phyloP scores from a whole-genome alignment of 2,888 invertebrate genomes.

The Frankliniella intonsa region DNA sequence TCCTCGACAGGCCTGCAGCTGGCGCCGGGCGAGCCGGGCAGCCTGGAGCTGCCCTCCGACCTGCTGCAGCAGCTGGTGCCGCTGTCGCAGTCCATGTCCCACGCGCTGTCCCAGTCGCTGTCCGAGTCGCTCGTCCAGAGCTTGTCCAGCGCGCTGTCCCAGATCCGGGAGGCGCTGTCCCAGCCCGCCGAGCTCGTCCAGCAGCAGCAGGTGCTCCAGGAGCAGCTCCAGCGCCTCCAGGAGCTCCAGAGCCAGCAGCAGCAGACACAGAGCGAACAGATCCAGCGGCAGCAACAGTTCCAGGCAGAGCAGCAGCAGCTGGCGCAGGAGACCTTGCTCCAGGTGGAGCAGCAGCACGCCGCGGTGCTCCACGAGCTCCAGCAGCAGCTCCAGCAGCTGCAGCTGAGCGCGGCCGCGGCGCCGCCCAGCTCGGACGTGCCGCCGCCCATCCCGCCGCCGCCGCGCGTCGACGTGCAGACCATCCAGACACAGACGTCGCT shows the following conservation, averaged over 20 bases:
- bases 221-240: constrained; percentile 49
- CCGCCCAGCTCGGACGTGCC: constrained; percentile 38
- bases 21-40: constrained; percentile 55
- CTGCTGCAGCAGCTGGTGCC: constrained; percentile 53
- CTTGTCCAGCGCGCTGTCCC: constrained; percentile 26
- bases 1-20: background rate
- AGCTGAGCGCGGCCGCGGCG: constrained; percentile 24
- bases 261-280: constrained; percentile 28
- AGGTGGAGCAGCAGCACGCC: constrained; percentile 32
- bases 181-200: constrained; percentile 40
- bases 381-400: constrained; percentile 36
- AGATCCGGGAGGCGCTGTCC: constrained; percentile 30
- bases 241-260: constrained; percentile 34
- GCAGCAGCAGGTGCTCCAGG: constrained; percentile 53
- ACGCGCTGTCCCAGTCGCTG: constrained; percentile 14
- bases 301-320: constrained; percentile 21
- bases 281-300: constrained; percentile 29
- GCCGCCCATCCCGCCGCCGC: constrained; percentile 45
- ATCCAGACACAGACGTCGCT: constrained; percentile 48
- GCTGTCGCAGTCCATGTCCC: constrained; percentile 17
- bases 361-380: constrained; percentile 28
- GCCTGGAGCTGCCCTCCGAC: constrained; percentile 63
- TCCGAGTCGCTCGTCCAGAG: background rate
- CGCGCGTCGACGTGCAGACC: constrained; percentile 44
- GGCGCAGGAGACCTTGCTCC: constrained; percentile 28